Evolutionary conservation across 2,113 vertebrate genomes (phyloP).

Genomic region (Dunckerocampus dactyliophorus): DNA sequence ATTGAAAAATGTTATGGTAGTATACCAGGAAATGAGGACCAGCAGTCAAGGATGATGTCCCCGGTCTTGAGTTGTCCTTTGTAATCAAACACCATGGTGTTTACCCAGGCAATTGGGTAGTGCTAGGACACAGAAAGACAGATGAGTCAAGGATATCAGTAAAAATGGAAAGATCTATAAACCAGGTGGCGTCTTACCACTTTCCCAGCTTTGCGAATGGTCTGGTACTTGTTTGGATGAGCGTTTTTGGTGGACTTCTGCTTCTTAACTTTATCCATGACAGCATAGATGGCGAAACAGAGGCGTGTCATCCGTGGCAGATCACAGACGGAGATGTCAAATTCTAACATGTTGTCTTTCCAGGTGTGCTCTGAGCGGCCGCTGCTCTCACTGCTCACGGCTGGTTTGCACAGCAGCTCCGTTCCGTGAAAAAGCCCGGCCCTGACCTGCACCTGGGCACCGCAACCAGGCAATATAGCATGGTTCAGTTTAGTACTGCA

Average conservation of each 20-base stretch:
- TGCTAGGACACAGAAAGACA: slow-evolving; percentile 72
- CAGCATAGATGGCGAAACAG: slow-evolving; percentile 91
- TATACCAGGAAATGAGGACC: slow-evolving; percentile 97
- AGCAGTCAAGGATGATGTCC: slow-evolving; percentile 86
- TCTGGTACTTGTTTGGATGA: slow-evolving; percentile 91
- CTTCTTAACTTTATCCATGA: slow-evolving; percentile 95
- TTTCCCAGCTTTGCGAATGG: slow-evolving; percentile 97
- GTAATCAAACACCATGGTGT: slow-evolving; percentile 99
- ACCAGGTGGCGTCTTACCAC: slow-evolving; percentile 74
- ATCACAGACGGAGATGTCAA: slow-evolving; percentile 88
- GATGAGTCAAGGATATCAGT: neutral
- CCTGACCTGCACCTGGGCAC: slow-evolving; percentile 86
- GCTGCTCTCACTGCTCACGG: slow-evolving; percentile 86
- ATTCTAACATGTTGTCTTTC: slow-evolving; percentile 84
- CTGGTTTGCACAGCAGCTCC: slow-evolving; percentile 89
- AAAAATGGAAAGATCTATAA: neutral
- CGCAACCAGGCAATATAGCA: neutral
- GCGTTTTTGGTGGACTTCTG: slow-evolving; percentile 89
- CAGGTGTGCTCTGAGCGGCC: slow-evolving; percentile 88
- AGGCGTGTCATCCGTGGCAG: slow-evolving; percentile 96
- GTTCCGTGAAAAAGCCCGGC: slow-evolving; percentile 97
- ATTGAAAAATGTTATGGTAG: neutral
- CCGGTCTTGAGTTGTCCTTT: slow-evolving; percentile 92
- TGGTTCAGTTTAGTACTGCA: neutral
- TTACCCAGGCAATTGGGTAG: slow-evolving; percentile 98